Base-by-base conservation (phyloP, 53 echinoderm and acorn worm species). In the Zoroaster sp. region DNA sequence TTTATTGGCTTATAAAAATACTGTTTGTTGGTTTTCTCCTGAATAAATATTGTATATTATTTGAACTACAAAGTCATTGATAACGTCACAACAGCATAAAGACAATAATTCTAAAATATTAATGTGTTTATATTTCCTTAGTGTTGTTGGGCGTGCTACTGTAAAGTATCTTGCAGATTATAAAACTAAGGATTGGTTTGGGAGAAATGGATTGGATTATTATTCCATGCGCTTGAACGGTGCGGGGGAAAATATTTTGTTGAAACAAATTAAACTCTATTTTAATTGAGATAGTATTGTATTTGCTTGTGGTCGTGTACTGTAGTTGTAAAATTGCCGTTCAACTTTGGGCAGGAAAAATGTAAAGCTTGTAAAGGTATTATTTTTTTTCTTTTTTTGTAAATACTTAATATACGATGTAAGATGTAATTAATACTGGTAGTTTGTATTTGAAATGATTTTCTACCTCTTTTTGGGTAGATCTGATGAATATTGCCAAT, bases 401-500 rank as follows among this genome's bases (percentile, higher is more conserved):
- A 81, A 66, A 81, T 81, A 81, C 38, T 28, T 28, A 66, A 35
- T 40, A n/a, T 31, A 81, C 43, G 66, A 46, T 28, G 33, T 66
- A 41, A 81, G 42, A 43, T 81, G 81, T 81, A 67, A 80, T 81
- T 25, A 78, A 40, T 81, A 44, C 23, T 41, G 67, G 81, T 66
- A 81, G 81, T 66, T 63, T 43, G 49, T 47, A 77, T 34, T 31
- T 31, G 18, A 77, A 35, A 47, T 44, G 35, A 41, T 35, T 30
- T 66, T 83, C 83, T 83, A 83, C 83, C 83, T 83, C 83, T 69
- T 3, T 35, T 15, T 30, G 49, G 83, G 83, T 83, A 70, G 83
- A 47, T 36, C 34, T 30, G 69, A 69, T 33, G 23, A 42, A 66
- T 69, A 66, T 83, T 83, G 69, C 69, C 83, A 69, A 83, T 70